Evolutionary conservation across 2,888 invertebrate genomes (phyloP).

Genomic region (Myopa tessellatipennis): DNA sequence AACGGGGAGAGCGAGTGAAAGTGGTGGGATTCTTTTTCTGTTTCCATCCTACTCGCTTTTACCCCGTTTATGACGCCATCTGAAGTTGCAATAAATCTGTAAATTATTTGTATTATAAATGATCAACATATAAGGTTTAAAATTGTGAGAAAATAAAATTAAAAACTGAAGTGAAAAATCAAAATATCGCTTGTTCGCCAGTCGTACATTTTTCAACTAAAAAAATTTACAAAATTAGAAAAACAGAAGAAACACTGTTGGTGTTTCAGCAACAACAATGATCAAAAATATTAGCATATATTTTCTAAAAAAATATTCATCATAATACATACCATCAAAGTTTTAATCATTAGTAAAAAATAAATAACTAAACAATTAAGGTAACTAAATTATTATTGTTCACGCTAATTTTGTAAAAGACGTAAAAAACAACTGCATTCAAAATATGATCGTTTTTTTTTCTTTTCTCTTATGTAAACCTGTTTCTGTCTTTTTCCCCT

Average conservation of each 20-base stretch:
- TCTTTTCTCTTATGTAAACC: not conserved
- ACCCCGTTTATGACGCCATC: not conserved
- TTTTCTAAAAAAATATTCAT: too few relatives aligned
- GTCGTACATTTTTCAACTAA: too few relatives aligned
- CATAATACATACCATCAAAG: too few relatives aligned
- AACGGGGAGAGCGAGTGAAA: not conserved
- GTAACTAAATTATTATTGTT: not conserved
- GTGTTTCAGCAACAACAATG: too few relatives aligned
- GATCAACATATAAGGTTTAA: too few relatives aligned
- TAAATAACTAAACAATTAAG: not conserved
- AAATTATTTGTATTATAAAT: too few relatives aligned
- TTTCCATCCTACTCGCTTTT: conserved; percentile 9
- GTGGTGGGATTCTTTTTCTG: not conserved
- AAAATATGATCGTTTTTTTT: not conserved
- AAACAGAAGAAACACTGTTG: too few relatives aligned
- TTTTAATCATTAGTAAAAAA: too few relatives aligned
- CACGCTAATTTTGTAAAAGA: not conserved
- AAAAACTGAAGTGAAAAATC: not conserved
- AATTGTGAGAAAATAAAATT: not conserved
- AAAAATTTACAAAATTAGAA: too few relatives aligned
- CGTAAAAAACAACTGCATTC: not conserved
- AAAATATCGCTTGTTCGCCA: not conserved
- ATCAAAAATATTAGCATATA: too few relatives aligned
- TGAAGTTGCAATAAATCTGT: too few relatives aligned
- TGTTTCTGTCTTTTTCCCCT: not conserved